phyloP scores from a whole-genome alignment of 2,797 vertebrate species.

The Ambastaia sidthimunki region DNA sequence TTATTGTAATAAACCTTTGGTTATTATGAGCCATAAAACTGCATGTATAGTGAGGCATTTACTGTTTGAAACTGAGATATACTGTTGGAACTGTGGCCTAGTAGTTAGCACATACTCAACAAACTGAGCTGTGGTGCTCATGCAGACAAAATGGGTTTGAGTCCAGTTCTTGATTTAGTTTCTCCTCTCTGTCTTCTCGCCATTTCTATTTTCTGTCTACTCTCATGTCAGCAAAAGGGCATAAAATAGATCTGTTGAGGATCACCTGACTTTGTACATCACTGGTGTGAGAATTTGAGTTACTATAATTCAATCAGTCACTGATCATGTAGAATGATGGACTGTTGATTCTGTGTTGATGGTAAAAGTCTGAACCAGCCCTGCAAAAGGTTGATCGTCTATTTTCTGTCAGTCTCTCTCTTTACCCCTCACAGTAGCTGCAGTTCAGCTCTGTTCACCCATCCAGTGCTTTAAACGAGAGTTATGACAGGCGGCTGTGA shows the following conservation, averaged over 20 bases:
- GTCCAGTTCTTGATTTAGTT: background rate
- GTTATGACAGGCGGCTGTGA: constrained; percentile 48
- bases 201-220: background rate
- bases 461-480: constrained; percentile 45
- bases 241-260: constrained; percentile 7
- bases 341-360: constrained; percentile 64
- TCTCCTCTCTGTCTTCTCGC: background rate
- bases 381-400: constrained; percentile 58
- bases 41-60: background rate
- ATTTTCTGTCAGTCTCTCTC: constrained; percentile 60
- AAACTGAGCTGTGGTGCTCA: background rate
- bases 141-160: background rate
- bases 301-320: constrained; percentile 34
- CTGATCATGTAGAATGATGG: constrained; percentile 61
- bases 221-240: no score
- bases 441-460: constrained; percentile 29
- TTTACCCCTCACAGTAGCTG: constrained; percentile 25
- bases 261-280: constrained; percentile 9
- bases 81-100: background rate
- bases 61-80: background rate
- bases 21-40: background rate
- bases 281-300: background rate
- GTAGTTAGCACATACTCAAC: background rate
- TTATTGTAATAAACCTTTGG: background rate
- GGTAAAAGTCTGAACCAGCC: constrained; percentile 59